A percentile compares a stretch with the other conserved stretches of the same genome.
These are phyloP conservation scores for Melanotaenia duboulayi DNA, from an alignment of 2,113 vertebrate species.

Conservation along the genomic window DNA sequence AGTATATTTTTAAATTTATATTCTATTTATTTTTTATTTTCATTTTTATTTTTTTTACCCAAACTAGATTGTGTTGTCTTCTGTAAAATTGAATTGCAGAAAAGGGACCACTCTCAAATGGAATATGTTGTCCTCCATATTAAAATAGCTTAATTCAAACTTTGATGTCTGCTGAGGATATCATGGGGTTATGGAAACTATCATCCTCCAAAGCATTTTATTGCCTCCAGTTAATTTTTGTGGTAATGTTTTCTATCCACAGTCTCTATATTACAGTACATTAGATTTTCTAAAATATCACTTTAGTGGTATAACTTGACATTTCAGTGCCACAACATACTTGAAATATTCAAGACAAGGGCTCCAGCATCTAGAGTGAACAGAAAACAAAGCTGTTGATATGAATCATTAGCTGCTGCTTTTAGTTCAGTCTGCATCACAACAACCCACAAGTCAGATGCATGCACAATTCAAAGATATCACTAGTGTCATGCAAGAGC, in stretches of 20 bases:
- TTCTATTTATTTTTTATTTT: conserved; percentile 5
- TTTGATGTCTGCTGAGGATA: conserved; percentile 34
- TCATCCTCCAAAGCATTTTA: conserved; percentile 42
- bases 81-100: conserved; percentile 38
- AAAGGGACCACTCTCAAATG: conserved; percentile 18
- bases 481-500: conserved; percentile 28
- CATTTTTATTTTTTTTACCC: neutral
- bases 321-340: conserved; percentile 26
- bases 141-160: conserved; percentile 29
- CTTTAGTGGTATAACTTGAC: conserved; percentile 35
- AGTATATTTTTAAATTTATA: conserved; percentile 12
- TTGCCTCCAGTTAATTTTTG: conserved; percentile 37
- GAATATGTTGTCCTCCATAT: conserved; percentile 20
- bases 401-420: conserved; percentile 33
- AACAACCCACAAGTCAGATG: conserved; percentile 37
- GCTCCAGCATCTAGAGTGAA: conserved; percentile 19
- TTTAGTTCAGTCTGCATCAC: conserved; percentile 48
- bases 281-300: conserved; percentile 24
- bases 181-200: conserved; percentile 34
- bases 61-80: conserved; percentile 15
- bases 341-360: conserved; percentile 9
- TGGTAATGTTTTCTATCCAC: conserved; percentile 33
- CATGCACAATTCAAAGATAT: conserved; percentile 31
- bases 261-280: conserved; percentile 11
- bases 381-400: conserved; percentile 37